Evolutionary conservation across 2,888 invertebrate genomes (phyloP), one percentile per base, ranked within the genome.

Genomic region (Ditula angustiorana): DNA sequence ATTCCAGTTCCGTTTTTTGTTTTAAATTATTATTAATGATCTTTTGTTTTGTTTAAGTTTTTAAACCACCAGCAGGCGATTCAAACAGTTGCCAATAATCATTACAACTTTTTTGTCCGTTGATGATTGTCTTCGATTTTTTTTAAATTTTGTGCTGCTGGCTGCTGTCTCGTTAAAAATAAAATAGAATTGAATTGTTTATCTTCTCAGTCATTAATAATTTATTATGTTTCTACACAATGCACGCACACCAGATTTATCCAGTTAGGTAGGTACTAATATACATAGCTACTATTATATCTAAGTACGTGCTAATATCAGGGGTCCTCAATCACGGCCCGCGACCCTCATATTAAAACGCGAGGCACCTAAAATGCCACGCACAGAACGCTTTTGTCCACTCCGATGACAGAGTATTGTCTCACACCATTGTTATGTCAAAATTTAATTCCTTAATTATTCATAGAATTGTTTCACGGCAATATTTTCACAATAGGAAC

Each of bases 361-460:
- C 79, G 82, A 83, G 83, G 75, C 80, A 80, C 78, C 83, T 75
- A 78, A 86, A 89, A 86, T 80, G 87, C 85, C 88, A 87, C 85
- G 84, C 83, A 82, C 88, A 88, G 87, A 81, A 82, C 81, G 81
- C 89, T 81, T 85, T 92, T 92, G 92, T 92, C 92, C 92, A 89
- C 79, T 90, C 81, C 85, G 84, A 87, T 85, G 85, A 83, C 86
- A 81, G 86, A 83, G 86, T 90, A 92, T 92, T 92, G 91, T 92
- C 91, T 92, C 86, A 87, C 86, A 85, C 90, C 84, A 85, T 92
- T 91, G 91, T 92, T 90, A 83, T 88, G 85, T 90, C 88, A 86
- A 88, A 90, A 90, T 91, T 90, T 91, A 90, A 92, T 90, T 91
- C 92, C 91, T 87, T 91, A 91, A 92, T 92, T 92, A 92, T 92